phyloP scores from a whole-genome alignment of 2,113 vertebrate species.

The Calypte anna region DNA sequence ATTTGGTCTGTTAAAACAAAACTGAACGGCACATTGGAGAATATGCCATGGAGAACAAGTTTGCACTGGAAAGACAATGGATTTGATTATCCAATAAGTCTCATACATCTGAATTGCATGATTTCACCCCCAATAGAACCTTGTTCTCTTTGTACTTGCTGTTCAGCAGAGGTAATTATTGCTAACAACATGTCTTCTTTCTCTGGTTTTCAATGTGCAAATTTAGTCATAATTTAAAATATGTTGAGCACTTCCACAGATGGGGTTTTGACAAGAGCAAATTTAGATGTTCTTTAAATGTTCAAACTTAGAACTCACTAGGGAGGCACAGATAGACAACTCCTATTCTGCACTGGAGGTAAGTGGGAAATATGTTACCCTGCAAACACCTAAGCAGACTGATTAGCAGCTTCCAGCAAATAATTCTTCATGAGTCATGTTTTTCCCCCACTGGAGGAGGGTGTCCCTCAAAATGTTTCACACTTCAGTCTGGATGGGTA shows the following conservation, averaged over 20 bases:
- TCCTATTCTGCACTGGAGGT: neutral
- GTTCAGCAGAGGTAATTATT: slow-evolving; percentile 44
- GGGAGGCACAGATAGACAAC: slow-evolving; percentile 18
- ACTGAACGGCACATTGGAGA: neutral
- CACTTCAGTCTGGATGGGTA: neutral
- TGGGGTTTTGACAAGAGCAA: slow-evolving; percentile 53
- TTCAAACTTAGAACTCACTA: slow-evolving; percentile 21
- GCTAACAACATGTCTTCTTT: slow-evolving; percentile 43
- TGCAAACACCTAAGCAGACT: neutral
- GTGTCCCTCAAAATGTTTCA: neutral
- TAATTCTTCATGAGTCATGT: neutral
- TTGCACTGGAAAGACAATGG: slow-evolving; percentile 22
- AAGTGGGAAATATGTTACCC: neutral
- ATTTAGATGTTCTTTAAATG: slow-evolving; percentile 49
- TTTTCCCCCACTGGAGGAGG: neutral
- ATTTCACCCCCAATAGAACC: slow-evolving; percentile 28
- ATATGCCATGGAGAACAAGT: neutral
- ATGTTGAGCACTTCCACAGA: slow-evolving; percentile 20
- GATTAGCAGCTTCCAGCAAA: neutral
- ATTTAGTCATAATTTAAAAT: slow-evolving; percentile 51
- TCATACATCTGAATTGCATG: slow-evolving; percentile 4
- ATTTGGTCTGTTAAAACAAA: neutral
- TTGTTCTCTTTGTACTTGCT: slow-evolving; percentile 26
- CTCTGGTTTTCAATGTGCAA: slow-evolving; percentile 11
- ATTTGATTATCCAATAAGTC: slow-evolving; percentile 54